These are phyloP conservation scores for Sylvia atricapilla DNA, from an alignment of 2,113 vertebrate species.

Conservation along the genomic window DNA sequence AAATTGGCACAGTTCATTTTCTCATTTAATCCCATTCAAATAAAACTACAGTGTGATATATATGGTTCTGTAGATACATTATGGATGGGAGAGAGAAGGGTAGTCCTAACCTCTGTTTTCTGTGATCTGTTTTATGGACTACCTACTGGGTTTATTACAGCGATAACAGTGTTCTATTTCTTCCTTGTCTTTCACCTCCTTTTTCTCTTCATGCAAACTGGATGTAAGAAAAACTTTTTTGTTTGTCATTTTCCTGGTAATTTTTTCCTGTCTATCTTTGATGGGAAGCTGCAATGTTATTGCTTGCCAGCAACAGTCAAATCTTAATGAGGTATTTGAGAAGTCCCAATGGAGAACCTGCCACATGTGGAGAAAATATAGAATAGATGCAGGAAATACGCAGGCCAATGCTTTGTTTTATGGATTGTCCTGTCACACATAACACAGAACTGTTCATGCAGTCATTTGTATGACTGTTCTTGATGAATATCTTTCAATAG, in stretches of 20 bases:
- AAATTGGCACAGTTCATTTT: not conserved
- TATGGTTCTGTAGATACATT: not conserved
- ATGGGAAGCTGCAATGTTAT: not conserved
- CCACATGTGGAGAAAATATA: constrained; percentile 28
- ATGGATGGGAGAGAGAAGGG: not conserved
- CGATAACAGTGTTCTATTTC: not conserved
- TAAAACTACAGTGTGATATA: not conserved
- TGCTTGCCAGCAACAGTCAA: not conserved
- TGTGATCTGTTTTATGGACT: not conserved
- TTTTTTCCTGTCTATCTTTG: not conserved
- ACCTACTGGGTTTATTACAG: not conserved
- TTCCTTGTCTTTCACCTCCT: not conserved
- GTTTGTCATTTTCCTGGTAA: not conserved
- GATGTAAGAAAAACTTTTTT: not conserved
- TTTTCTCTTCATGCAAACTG: not conserved
- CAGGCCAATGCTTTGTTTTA: not conserved
- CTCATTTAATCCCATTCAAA: not conserved
- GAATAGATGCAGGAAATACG: not conserved
- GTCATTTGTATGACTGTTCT: not conserved
- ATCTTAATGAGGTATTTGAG: constrained; percentile 26
- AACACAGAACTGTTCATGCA: not conserved
- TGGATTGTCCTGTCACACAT: not conserved
- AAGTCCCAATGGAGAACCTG: not conserved
- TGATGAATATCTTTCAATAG: not conserved
- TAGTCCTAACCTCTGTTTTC: not conserved